Evolutionary conservation across 2,888 invertebrate species (phyloP).

Genomic region (Anoplius nigerrimus): DNA sequence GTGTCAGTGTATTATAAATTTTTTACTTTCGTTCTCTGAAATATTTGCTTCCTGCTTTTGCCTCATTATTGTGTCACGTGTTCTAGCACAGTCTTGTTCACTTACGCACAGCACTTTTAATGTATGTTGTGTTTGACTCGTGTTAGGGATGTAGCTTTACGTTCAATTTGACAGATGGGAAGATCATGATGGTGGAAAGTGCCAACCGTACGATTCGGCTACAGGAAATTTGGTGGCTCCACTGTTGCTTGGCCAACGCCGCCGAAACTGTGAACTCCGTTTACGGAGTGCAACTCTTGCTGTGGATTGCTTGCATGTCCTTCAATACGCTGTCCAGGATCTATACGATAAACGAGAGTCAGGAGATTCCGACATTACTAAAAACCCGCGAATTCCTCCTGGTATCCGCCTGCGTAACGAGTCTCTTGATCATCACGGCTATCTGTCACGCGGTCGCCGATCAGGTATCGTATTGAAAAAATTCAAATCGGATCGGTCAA

Average conservation of each 20-base stretch:
- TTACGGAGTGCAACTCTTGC: conserved; percentile 50
- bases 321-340: conserved; percentile 56
- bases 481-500: neutral
- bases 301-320: conserved; percentile 56
- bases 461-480: conserved; percentile 42
- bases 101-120: neutral
- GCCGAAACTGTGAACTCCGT: conserved; percentile 57
- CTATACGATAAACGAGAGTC: conserved; percentile 47
- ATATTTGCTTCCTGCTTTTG: too few relatives aligned
- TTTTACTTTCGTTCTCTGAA: too few relatives aligned
- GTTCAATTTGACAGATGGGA: conserved; percentile 24
- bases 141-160: neutral
- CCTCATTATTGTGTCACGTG: too few relatives aligned
- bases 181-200: conserved; percentile 32
- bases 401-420: conserved; percentile 39
- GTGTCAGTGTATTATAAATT: too few relatives aligned
- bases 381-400: conserved; percentile 48
- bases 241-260: conserved; percentile 52
- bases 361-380: conserved; percentile 14
- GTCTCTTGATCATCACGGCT: conserved; percentile 48
- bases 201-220: conserved; percentile 34
- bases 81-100: too few relatives aligned
- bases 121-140: neutral
- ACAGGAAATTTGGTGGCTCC: conserved; percentile 59
- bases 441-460: conserved; percentile 53